These are phyloP conservation scores for Albula goreensis DNA, from an alignment of 2,113 vertebrate species.

Conservation along the genomic window DNA sequence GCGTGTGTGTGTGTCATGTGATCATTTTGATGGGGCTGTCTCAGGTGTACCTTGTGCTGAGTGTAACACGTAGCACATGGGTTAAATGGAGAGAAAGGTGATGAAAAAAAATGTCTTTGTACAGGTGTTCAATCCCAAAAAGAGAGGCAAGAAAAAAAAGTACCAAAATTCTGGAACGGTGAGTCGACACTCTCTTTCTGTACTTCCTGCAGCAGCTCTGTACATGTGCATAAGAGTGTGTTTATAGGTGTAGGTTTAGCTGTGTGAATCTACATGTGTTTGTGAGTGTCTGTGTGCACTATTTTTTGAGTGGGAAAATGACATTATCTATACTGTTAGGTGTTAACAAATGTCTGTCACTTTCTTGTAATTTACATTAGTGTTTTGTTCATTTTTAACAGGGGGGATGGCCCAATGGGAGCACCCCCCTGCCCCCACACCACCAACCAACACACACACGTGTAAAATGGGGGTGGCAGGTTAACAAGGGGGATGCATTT, in stretches of 20 bases:
- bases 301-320: not conserved
- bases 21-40: not conserved
- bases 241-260: not conserved
- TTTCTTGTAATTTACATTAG: not conserved
- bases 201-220: not conserved
- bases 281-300: not conserved
- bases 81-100: not conserved
- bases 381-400: too few relatives aligned
- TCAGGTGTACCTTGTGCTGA: not conserved
- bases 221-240: not conserved
- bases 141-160: conserved; percentile 97
- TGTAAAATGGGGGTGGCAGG: too few relatives aligned
- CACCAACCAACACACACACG: too few relatives aligned
- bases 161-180: conserved; percentile 98
- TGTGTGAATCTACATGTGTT: not conserved
- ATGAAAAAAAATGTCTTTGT: conserved; percentile 9
- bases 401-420: too few relatives aligned
- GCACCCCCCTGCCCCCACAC: too few relatives aligned
- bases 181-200: conserved; percentile 51
- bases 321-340: not conserved
- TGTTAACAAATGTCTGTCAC: not conserved
- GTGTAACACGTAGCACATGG: not conserved
- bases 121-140: conserved; percentile 96
- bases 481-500: too few relatives aligned
- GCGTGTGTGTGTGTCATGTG: not conserved